Percentiles rank a stretch among this genome's conserved stretches.
Evolutionary conservation across 1,140 invertebrate species (phyloP).

Genomic region (Hypothenemus hampei): DNA sequence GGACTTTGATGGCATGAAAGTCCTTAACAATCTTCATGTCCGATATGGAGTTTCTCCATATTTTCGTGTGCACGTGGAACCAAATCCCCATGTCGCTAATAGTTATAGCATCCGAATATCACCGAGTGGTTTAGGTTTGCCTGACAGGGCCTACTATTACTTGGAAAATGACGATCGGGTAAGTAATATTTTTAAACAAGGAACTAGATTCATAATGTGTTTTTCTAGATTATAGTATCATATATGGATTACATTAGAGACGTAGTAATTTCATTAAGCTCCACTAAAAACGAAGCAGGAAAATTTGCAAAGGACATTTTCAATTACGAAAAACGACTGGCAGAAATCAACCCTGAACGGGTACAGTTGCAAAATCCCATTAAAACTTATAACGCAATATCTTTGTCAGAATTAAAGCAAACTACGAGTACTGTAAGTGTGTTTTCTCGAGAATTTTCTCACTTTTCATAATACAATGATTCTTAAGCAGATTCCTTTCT

Average conservation of each 20-base stretch:
- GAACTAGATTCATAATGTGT: constrained; percentile 4
- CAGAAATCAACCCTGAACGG: constrained; percentile 50
- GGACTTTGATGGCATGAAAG: constrained; percentile 46
- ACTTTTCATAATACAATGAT: background rate
- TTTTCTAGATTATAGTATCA: constrained; percentile 48
- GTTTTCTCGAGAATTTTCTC: background rate
- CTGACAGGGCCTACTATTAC: constrained; percentile 52
- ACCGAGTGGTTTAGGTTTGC: constrained; percentile 52
- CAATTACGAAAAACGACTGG: constrained; percentile 56
- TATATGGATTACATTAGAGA: constrained; percentile 57
- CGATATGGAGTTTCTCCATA: constrained; percentile 49
- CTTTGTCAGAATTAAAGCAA: constrained; percentile 6
- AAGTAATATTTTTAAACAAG: constrained; percentile 24
- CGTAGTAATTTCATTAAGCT: constrained; percentile 49
- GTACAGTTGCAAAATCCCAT: constrained; percentile 43
- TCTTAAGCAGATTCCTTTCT: constrained; percentile 51
- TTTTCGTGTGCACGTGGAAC: constrained; percentile 50
- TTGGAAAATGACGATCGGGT: constrained; percentile 44
- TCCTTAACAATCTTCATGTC: constrained; percentile 47
- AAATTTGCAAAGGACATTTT: constrained; percentile 57
- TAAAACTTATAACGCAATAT: constrained; percentile 43
- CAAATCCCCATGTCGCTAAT: constrained; percentile 45
- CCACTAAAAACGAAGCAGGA: constrained; percentile 45
- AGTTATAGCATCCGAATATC: constrained; percentile 50
- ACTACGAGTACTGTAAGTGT: background rate